Base-by-base conservation (phyloP, 2,888 invertebrate species). In the Agrypnus murinus region DNA sequence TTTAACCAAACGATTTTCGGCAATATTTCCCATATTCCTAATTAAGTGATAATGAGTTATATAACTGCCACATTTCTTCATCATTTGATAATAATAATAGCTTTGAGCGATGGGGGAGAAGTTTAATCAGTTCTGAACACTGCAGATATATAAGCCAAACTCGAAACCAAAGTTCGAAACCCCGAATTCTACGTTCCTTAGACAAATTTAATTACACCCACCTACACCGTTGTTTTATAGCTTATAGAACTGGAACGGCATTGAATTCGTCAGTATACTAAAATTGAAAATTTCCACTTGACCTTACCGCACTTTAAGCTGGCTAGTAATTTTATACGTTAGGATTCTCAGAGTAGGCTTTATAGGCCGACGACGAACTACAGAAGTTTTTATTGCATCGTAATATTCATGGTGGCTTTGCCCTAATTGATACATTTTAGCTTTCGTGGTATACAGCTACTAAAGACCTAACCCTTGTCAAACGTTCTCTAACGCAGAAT, bases 181-280 rank as follows among this genome's bases (percentile, higher is more conserved):
- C 55, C 55, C 55, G 10, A 36, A 36, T 17, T 34, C 32, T 12
- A 55, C 55, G 15, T 55, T 55, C 55, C 55, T 55, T 31, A 55
- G 55, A 55, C 55, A 55, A 55, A 55, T 55, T 55, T 55, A 55
- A 55, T 55, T 55, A 55, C 55, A 34, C 55, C 55, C 36, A 36
- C 55, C 55, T 9, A 55, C 34, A 17, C 36, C 36, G 36, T 55
- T 55, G 55, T 55, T 55, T 55, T 55, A 55, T 19, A 55, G 55
- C 55, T 34, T 48, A 12, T 8, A 31, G 55, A 36, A 36, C 55
- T 32, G 55, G 55, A 55, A 55, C 36, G 34, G 14, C 55, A 36
- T 36, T 34, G 34, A 55, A 55, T 36, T 34, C 34, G 36, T 55
- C 55, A 55, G 12, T 55, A n/a, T n/a, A n/a, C 36, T 6, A 55